Evolutionary conservation across 1,140 invertebrate genomes (phyloP), one percentile per base, ranked within the genome.

Genomic region (Drosophila ohnishii): DNA sequence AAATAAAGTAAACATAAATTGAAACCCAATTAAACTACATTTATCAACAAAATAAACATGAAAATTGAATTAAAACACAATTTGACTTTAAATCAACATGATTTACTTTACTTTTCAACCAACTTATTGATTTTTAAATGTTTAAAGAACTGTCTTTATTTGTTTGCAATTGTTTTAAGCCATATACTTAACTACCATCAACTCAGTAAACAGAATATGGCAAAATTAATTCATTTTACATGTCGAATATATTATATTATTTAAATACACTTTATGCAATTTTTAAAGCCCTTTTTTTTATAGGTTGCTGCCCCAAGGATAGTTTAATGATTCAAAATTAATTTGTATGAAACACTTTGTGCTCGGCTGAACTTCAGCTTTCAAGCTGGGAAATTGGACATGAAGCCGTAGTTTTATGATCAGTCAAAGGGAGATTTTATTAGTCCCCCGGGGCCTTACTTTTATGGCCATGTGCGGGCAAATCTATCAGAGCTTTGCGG

Each of bases 401-500:
- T 75, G 70, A 37, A 55, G 28, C 40, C 45, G 40, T 66, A 39
- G 28, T 75, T 84, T 85, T 64, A 72, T 77, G 72, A 66, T 77
- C 58, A 61, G 78, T 80, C 63, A 63, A 64, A 56, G 73, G 62
- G 19, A 62, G 59, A 63, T 76, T 86, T 86, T 87, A 86, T 77
- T 70, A 50, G 67, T 28, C 64, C 61, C 48, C 28, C 45, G 48
- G 83, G 71, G 66, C 28, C 51, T 61, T 44, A 51, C 61, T 85
- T 85, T 86, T 82, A 86, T 82, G 78, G 35, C 69, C 56, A 57
- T 74, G 61, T 66, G 79, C 83, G 50, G 57, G 28, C 19, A 81
- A 87, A 82, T 86, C 82, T 87, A 86, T 86, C 79, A 76, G 42
- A 76, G 80, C 78, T 83, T 87, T 76, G 76, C 50, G 67, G 67